These are phyloP conservation scores for Odontothrips loti DNA, from an alignment of 2,888 invertebrate genomes.

Conservation along the genomic window DNA sequence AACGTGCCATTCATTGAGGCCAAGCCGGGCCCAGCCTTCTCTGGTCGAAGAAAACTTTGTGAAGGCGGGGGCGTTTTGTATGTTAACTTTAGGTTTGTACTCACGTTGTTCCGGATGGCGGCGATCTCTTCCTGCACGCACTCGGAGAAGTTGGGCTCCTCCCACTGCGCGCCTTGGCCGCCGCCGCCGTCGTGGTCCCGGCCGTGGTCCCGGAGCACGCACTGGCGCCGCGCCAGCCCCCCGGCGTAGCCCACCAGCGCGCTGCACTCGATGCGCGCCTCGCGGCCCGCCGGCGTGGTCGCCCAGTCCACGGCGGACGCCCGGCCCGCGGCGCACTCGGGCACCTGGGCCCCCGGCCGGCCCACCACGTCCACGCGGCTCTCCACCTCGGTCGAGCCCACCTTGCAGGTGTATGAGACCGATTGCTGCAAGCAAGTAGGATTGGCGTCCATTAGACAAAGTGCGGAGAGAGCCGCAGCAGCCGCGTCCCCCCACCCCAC, in stretches of 20 bases:
- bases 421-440: not conserved
- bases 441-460: not conserved
- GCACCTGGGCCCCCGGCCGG: not conserved
- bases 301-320: constrained; percentile 4
- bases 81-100: no score
- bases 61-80: no score
- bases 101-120: constrained; percentile 1
- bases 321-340: not conserved
- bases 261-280: constrained; percentile 15
- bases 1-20: no score
- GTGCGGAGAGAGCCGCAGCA: not conserved
- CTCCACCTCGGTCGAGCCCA: not conserved
- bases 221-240: not conserved
- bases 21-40: no score
- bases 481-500: not conserved
- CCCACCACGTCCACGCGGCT: constrained; percentile 24
- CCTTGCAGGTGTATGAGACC: not conserved
- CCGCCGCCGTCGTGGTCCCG: not conserved
- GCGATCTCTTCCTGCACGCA: constrained; percentile 21
- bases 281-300: not conserved
- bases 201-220: not conserved
- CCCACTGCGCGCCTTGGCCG: not conserved
- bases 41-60: no score
- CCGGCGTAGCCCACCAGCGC: constrained; percentile 10
- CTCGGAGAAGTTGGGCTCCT: constrained; percentile 16